Evolutionary conservation across 2,113 vertebrate species (phyloP).

Genomic region (Panthera tigris): DNA sequence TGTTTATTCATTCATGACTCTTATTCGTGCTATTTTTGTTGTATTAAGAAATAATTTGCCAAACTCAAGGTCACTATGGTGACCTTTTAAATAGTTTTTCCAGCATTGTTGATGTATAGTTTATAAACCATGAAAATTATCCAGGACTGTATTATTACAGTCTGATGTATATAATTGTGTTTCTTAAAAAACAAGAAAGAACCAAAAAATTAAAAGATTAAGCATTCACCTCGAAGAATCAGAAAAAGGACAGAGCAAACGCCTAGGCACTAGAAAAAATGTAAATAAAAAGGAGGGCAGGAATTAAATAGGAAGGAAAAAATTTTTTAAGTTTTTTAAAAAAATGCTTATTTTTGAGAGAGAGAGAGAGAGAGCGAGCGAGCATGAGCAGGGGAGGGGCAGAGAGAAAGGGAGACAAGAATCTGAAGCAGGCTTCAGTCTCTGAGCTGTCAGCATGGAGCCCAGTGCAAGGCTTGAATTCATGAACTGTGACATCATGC

Average conservation of each 20-base stretch:
- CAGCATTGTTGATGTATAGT: background rate
- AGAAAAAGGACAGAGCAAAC: background rate
- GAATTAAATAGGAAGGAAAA: background rate
- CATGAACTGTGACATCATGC: no score
- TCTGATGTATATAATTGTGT: background rate
- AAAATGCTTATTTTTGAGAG: no score
- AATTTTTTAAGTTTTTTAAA: no score
- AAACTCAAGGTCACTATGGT: background rate
- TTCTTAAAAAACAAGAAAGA: constrained; percentile 13
- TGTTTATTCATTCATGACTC: background rate
- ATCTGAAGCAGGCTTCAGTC: no score
- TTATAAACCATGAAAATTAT: background rate
- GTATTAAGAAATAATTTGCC: background rate
- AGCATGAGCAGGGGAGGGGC: no score
- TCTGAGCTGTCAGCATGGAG: no score
- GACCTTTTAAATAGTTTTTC: background rate
- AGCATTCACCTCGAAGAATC: background rate
- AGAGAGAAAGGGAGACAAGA: no score
- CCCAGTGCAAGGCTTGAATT: no score
- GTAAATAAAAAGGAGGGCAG: background rate
- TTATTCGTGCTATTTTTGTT: background rate
- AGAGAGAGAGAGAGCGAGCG: no score
- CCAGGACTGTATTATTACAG: background rate
- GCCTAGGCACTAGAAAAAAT: background rate
- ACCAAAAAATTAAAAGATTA: background rate